Evolutionary conservation across 2,888 invertebrate genomes (phyloP), one percentile per base, ranked within the genome.

Genomic region (Craniophora ligustri): DNA sequence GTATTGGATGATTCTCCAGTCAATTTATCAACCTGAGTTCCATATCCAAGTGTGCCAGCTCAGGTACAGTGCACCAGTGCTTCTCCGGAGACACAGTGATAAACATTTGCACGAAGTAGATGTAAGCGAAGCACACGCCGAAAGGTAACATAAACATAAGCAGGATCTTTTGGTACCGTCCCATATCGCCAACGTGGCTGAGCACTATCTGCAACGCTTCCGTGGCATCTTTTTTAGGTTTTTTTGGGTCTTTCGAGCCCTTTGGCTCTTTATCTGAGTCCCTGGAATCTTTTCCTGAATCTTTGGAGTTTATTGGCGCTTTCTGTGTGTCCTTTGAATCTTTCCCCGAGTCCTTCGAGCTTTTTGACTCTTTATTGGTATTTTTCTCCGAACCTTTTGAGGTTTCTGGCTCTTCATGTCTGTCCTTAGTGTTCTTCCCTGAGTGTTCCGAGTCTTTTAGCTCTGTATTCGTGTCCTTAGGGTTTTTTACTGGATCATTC

Each of bases 61-160:
- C 91, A 0, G 92, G 91, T 10, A 91, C 86, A 1, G 62, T 67
- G 50, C 92, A 92, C 91, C 91, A 92, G 61, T 92, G 86, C 35
- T 76, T 72, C 68, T 88, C 86, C 7, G 91, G 91, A 0, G 91
- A 89, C 5, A 86, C 88, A 0, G 89, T 82, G 13, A 92, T 79
- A 74, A 92, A 92, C 89, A 92, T 90, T 76, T 92, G 92, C 11
- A 88, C 87, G 75, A 91, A 87, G 78, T 91, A 91, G 3, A 89
- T 74, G 74, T 85, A 91, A 1, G 91, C 88, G 79, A 89, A 91
- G 75, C 86, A 82, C 36, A 91, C 69, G 2, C 91, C 92, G 54
- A 89, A 88, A 0, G 91, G 92, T 67, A 87, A 51, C 89, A 92
- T 91, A 14, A 72, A 76, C 8, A 81, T 6, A 75, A 91, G 91